Conservation (phyloP, 2,113 vertebrate species). For the Podarcis raffonei region DNA sequence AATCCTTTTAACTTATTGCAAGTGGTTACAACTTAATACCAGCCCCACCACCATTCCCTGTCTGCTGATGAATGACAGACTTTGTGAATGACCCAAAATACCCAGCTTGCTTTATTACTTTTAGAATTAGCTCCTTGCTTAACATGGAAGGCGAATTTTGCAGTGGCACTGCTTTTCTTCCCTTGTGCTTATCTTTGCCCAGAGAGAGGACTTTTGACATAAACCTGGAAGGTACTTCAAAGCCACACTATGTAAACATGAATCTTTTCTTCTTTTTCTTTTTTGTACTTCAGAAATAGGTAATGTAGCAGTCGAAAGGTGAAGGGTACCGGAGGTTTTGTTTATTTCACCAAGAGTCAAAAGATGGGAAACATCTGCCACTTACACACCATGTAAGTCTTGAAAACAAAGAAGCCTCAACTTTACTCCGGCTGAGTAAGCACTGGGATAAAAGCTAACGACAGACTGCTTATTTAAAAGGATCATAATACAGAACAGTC, state of each 20-base stretch:
- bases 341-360: conserved; percentile 77
- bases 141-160: conserved; percentile 57
- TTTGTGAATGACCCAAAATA: neutral
- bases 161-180: conserved; percentile 7
- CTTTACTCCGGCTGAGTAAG: conserved; percentile 72
- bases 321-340: conserved; percentile 72
- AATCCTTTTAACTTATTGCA: neutral
- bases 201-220: conserved; percentile 63
- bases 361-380: conserved; percentile 76
- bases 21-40: neutral
- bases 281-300: conserved; percentile 69
- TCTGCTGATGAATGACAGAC: neutral
- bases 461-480: conserved; percentile 76
- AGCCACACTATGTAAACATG: conserved; percentile 67
- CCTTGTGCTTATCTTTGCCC: conserved; percentile 57
- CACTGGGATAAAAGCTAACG: conserved; percentile 75
- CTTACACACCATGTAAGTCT: conserved; percentile 69
- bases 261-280: conserved; percentile 56
- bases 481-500: conserved; percentile 73
- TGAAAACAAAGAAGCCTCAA: conserved; percentile 72
- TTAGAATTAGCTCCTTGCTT: conserved; percentile 44
- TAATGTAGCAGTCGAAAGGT: conserved; percentile 74
- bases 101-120: neutral
- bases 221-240: conserved; percentile 74
- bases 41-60: neutral